Base-by-base conservation (phyloP, 2,797 vertebrate genomes). In the Sciurus vulgaris region DNA sequence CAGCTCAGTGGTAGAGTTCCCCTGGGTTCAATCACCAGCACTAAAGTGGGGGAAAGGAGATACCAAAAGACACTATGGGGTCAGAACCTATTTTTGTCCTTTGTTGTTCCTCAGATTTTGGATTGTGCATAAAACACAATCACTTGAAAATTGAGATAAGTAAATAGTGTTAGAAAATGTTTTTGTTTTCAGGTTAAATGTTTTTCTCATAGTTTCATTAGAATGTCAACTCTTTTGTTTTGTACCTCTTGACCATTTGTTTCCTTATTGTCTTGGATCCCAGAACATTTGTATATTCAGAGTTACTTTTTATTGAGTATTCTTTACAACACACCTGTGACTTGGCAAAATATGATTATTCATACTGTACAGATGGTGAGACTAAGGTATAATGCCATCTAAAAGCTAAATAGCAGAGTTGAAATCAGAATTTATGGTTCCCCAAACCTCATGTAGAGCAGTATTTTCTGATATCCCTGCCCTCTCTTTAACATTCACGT, bases 281-380 rank as follows among this genome's bases (percentile, higher is more conserved):
- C 72, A 97, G n/a, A 67, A 38, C 30, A 35, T 24, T 54, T 95
- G 30, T 61, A 69, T 79, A 38, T 95, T 95, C 90, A 13, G 72
- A 97, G 94, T 96, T 92, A 95, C 84, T 97, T 97, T 94, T 95
- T 96, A 96, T 86, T 89, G 35, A 41, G 33, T 86, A 26, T 69
- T 83, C 82, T 97, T 98, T 97, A 98, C 85, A 95, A 81, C 76
- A 90, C 97, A 97, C 94, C 83, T 97, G 97, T 97, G 97, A 92
- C 49, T 96, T 97, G 92, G 76, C 33, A 30, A 97, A 96, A 92
- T 97, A 96, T 95, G 92, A 96, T 97, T 96, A 97, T 97, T 93
- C 96, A 92, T 96, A 93, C n/a, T 61, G 92, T 96, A 84, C 97
- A 98, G 97, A 98, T 98, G 97, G 97, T 89, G 85, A 54, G 18